phyloP scores from a whole-genome alignment of 1,140 invertebrate species.

The Ylistrum balloti region DNA sequence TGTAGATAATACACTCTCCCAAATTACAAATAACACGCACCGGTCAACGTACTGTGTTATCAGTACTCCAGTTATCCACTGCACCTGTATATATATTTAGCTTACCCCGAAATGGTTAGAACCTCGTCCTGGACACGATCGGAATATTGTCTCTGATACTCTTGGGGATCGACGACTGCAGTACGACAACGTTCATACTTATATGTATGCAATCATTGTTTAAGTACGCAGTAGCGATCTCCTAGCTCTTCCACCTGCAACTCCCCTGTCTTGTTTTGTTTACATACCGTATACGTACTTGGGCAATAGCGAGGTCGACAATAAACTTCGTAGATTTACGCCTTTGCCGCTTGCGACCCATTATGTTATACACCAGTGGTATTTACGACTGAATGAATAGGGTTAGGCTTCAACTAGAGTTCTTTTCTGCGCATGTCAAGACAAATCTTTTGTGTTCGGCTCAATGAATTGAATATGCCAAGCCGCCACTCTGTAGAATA shows the following conservation, averaged over 20 bases:
- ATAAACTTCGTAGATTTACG: not conserved
- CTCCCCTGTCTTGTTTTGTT: not conserved
- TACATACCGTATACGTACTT: constrained; percentile 31
- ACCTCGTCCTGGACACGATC: not conserved
- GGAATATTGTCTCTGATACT: not conserved
- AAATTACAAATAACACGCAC: too few species aligned
- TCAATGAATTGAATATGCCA: not conserved
- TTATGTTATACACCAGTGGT: not conserved
- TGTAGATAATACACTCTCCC: too few species aligned
- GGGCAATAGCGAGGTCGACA: not conserved
- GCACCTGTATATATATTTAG: too few species aligned
- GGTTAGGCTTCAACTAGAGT: constrained; percentile 10
- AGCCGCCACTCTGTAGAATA: not conserved
- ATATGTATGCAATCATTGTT: not conserved
- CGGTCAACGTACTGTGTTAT: too few species aligned
- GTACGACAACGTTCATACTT: not conserved
- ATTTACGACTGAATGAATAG: not conserved
- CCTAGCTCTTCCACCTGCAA: not conserved
- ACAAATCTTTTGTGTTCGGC: constrained; percentile 26
- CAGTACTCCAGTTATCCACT: too few species aligned
- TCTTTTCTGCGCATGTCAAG: constrained; percentile 5
- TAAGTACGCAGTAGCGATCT: not conserved
- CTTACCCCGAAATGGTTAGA: not conserved
- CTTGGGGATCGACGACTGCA: not conserved
- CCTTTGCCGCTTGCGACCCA: not conserved